Evolutionary conservation across 2,797 vertebrate species (phyloP), one percentile per base, ranked within the genome.

Genomic region (Delichon dasypus): DNA sequence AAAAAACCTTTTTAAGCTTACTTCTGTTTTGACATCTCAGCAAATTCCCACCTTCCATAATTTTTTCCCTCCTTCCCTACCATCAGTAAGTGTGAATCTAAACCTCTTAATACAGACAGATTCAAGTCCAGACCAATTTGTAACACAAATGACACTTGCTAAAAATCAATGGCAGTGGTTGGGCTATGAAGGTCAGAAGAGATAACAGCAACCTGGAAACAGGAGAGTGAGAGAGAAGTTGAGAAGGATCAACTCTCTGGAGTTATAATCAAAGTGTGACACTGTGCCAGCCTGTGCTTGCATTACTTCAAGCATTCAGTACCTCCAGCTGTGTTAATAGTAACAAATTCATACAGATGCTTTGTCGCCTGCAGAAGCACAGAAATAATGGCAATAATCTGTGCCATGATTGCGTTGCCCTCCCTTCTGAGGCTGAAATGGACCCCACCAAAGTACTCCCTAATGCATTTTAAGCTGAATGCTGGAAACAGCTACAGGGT

Each of bases 91-190:
- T 94, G 89, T 97, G 93, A 97, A 94, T 96, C 96, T 96, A 95
- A 97, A 95, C 81, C 86, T 89, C 90, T 96, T 97, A 94, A 95
- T 88, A 88, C 57, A 93, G 85, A 94, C 38, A 96, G 93, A 96
- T 93, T 92, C 92, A 90, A 95, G 93, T 83, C 89, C 75, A 75
- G 94, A 90, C 92, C 90, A 95, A 96, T 96, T 96, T 96, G 95
- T 97, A 97, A 95, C 79, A 74, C 90, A 95, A 89, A 97, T 90
- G 92, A 97, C 96, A 96, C 93, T 77, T 73, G 25, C 80, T 79
- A 96, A 96, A 97, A 97, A 96, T 96, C 97, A 96, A 84, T 96
- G 93, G 92, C 93, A 88, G 64, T 90, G 84, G 82, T 76, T 75
- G 81, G 91, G 88, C 83, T 89, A 68, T 76, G 94, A 97, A 96